These are phyloP conservation scores for Felis catus DNA, from an alignment of 2,113 vertebrate genomes.

Conservation along the genomic window F.catus_Fca126_mat1.0 CM031428.1:11968001-11968500, in stretches of 20 bases:
- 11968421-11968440: not conserved
- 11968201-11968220: not conserved
- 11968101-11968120: not conserved
- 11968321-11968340: not conserved
- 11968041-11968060: not conserved
- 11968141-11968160: not conserved
- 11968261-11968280: conserved; percentile 5
- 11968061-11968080: not conserved
- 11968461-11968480: not conserved
- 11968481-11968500: not conserved
- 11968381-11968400: not conserved
- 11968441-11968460: no score
- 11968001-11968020: not conserved
- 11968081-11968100: not conserved
- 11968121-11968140: not conserved
- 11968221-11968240: not conserved
- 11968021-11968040: not conserved
- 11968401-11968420: conserved; percentile 30
- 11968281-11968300: not conserved
- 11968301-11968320: not conserved
- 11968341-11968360: not conserved
- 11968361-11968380: not conserved
- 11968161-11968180: not conserved
- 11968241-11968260: not conserved
- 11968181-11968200: not conserved